phyloP scores from a whole-genome alignment of 2,888 invertebrate species.

The Taenaris catops region DNA sequence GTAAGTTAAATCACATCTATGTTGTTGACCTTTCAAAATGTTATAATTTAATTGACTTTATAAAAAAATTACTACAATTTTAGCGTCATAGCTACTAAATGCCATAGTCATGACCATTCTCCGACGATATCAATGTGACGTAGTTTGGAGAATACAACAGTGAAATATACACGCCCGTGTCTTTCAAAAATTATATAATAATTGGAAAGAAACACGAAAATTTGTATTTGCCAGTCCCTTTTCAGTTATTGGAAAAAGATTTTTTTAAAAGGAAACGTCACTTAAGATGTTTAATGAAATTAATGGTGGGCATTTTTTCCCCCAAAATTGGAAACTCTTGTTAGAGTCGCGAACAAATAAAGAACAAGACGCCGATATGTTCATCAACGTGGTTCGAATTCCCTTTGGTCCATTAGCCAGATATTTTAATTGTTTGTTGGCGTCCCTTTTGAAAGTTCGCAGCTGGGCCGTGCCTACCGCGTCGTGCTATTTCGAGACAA shows the following conservation, averaged over 20 bases:
- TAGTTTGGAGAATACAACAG: too few species aligned
- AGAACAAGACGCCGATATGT: constrained; percentile 61
- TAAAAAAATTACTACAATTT: too few species aligned
- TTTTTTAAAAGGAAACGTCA: constrained; percentile 32
- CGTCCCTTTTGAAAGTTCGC: constrained; percentile 60
- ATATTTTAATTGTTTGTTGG: constrained; percentile 74
- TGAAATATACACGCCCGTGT: too few species aligned
- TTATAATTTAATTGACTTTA: too few species aligned
- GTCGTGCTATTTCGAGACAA: constrained; percentile 70
- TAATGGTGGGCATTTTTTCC: constrained; percentile 39
- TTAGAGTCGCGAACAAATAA: constrained; percentile 43
- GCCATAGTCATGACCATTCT: too few species aligned
- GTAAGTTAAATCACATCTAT: too few species aligned
- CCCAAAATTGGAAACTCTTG: constrained; percentile 37
- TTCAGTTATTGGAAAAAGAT: background rate
- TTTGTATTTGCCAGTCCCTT: too few species aligned
- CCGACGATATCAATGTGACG: too few species aligned
- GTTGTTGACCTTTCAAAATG: too few species aligned
- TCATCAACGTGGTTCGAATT: constrained; percentile 72
- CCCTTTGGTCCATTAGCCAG: constrained; percentile 72
- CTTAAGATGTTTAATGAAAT: constrained; percentile 41
- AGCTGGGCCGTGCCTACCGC: constrained; percentile 68
- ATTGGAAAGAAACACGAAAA: too few species aligned
- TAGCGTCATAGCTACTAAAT: too few species aligned
- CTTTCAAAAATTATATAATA: too few species aligned